Conservation (phyloP, 92 coral and sea anemone species). For the Umimayanthus kanabou region DNA sequence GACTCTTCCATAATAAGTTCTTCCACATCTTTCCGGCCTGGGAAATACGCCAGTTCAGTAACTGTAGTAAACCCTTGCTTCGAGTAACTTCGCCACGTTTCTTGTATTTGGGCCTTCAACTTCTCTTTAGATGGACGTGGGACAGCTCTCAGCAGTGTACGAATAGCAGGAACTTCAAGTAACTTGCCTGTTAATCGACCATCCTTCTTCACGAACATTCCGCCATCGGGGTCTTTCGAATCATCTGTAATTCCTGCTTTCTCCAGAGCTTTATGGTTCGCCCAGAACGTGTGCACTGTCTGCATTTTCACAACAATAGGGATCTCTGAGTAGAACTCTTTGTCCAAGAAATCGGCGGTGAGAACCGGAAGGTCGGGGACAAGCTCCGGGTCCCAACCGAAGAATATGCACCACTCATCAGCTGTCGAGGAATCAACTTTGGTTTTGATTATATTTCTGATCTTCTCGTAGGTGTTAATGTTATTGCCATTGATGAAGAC, state of each 20-base stretch:
- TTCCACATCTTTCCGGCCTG: background rate
- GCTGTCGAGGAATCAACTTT: conserved; percentile 14
- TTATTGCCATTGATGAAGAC: conserved; percentile 17
- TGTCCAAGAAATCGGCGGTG: conserved; percentile 34
- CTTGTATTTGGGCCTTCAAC: background rate
- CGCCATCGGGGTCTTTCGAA: conserved; percentile 22
- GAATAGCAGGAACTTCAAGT: conserved; percentile 5
- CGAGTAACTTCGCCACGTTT: conserved; percentile 14
- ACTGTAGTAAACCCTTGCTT: conserved; percentile 13
- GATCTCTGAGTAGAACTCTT: conserved; percentile 20
- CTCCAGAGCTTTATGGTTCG: conserved; percentile 41
- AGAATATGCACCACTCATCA: conserved; percentile 43
- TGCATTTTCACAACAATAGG: conserved; percentile 41
- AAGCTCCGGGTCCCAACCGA: conserved; percentile 55
- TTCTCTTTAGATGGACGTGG: background rate
- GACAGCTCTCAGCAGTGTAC: background rate
- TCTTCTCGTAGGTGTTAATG: conserved; percentile 22
- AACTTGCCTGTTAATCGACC: conserved; percentile 11
- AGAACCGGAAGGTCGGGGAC: conserved; percentile 31
- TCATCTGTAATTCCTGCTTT: conserved; percentile 12
- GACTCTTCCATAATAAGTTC: conserved; percentile 1
- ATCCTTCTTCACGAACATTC: conserved; percentile 22
- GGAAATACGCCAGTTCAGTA: conserved; percentile 13
- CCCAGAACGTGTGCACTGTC: conserved; percentile 43
- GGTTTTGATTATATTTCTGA: conserved; percentile 13